These are phyloP conservation scores for Cheiracanthium punctorium DNA, from an alignment of 2,888 invertebrate species.

Conservation along the genomic window DNA sequence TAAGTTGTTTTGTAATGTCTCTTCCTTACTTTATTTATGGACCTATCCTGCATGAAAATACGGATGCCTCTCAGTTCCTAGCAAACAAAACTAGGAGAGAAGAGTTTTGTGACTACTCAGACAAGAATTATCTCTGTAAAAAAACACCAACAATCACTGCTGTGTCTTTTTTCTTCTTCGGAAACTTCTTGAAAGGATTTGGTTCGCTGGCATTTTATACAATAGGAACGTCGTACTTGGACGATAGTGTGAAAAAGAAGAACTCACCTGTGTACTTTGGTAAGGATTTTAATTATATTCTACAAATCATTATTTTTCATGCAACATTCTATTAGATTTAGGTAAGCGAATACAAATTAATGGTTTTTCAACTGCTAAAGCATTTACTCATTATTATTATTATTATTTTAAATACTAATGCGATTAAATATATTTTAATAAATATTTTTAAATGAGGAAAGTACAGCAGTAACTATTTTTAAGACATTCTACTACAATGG, in stretches of 20 bases:
- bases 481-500: too few relatives aligned
- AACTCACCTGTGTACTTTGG: conserved; percentile 71
- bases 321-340: too few relatives aligned
- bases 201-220: conserved; percentile 72
- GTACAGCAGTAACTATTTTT: too few relatives aligned
- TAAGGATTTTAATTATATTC: conserved; percentile 28
- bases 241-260: conserved; percentile 72
- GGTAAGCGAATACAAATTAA: too few relatives aligned
- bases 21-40: conserved; percentile 71
- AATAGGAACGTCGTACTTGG: conserved; percentile 71
- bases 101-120: conserved; percentile 51
- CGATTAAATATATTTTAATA: too few relatives aligned
- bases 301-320: neutral
- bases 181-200: conserved; percentile 72
- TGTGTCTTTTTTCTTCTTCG: conserved; percentile 70
- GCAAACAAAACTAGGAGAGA: conserved; percentile 38
- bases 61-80: neutral
- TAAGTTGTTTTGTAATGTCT: conserved; percentile 69
- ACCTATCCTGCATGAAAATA: conserved; percentile 44
- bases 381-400: too few relatives aligned
- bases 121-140: conserved; percentile 45
- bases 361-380: too few relatives aligned
- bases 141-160: conserved; percentile 66
- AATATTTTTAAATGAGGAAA: too few relatives aligned
- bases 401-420: too few relatives aligned